Base-by-base conservation (phyloP, 2,888 invertebrate species). In the Octonoba sinensis region DNA sequence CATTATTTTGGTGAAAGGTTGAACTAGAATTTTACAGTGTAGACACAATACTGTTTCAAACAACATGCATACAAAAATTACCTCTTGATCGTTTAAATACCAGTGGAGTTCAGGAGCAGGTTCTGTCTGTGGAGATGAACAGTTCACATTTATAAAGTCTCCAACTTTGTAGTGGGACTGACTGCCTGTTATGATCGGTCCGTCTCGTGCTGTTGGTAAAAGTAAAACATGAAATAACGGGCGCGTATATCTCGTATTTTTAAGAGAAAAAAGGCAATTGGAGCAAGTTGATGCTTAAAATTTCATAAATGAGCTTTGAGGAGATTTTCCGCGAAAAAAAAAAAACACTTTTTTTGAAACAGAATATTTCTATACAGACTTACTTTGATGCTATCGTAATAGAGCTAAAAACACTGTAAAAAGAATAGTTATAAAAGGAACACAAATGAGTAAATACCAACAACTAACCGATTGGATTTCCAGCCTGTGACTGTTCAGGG, bases 21-120 rank as follows among this genome's bases (percentile, higher is more conserved):
- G n/a, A n/a, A n/a, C n/a, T n/a, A n/a, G n/a, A n/a, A n/a, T n/a
- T n/a, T n/a, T n/a, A n/a, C n/a, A n/a, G n/a, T n/a, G n/a, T n/a
- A n/a, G 11, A 36, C 6, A 36, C 36, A 8, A 8, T 36, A 36
- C 8, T 36, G 36, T 36, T 36, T 2, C 4, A 36, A 27, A 27
- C 6, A 36, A 36, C 36, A 36, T 8, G 8, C 8, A 36, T 6
- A 11, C 11, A 51, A 13, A 8, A 8, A 16, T 56, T 62, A 83
- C 84, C 83, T 83, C 65, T 70, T 79, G 72, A 51, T 84, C 84
- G 51, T 84, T 84, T 66, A 84, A 70, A 51, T 65, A 84, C 72
- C 83, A 84, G 59, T 79, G 77, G 20, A 84, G 79, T 64, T 82
- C 70, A 1, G 84, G 78, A 13, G 74, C 49, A 3, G 84, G 83